Base-by-base conservation (phyloP, 37 sponge, comb jelly and placozoan genomes). In the Cliona cf. orientalis region DNA sequence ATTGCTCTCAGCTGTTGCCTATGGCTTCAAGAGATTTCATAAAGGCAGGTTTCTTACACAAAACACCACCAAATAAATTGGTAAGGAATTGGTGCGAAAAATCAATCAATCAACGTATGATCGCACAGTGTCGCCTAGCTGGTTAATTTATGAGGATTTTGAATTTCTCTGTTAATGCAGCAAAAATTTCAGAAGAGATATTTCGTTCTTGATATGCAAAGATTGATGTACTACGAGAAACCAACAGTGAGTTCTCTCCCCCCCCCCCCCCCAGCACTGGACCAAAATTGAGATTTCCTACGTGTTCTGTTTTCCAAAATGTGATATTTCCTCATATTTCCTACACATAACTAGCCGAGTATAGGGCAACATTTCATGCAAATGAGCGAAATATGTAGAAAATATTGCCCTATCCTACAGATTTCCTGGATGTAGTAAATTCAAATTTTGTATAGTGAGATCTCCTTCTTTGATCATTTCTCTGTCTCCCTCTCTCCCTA, bases 171-270 rank as follows among this genome's bases (percentile, higher is more conserved):
- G 57, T 74, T 31, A 39, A 25, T 43, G 42, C 78, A 90, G 91
- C 76, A 75, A 75, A 85, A 80, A 46, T 93, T 89, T 68, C 93
- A 89, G 39, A 81, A 80, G 53, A 59, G 93, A 60, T 93, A 80
- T 46, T 93, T 93, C 68, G 82, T 82, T 32, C 53, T 93, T 29
- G 86, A 93, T 59, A 69, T 71, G 42, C 84, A 66, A 25, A 80
- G 90, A 80, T 33, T 93, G 38, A 81, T 89, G 75, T 93, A 93
- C 75, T 89, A 42, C 61, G 86, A 84, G 36, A 82, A 86, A 45
- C 93, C 93, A 23, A 74, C 68, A 42, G 93, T 89, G 63, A 89
- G 93, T 56, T 2, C 41, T 3, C 29, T 0, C 31, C 21, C 14
- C 14, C 11, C 17, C 11, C 17, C 14, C 17, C 55, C 11, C 55